phyloP scores from a whole-genome alignment of 2,888 invertebrate genomes.

The Tinea pellionella region DNA sequence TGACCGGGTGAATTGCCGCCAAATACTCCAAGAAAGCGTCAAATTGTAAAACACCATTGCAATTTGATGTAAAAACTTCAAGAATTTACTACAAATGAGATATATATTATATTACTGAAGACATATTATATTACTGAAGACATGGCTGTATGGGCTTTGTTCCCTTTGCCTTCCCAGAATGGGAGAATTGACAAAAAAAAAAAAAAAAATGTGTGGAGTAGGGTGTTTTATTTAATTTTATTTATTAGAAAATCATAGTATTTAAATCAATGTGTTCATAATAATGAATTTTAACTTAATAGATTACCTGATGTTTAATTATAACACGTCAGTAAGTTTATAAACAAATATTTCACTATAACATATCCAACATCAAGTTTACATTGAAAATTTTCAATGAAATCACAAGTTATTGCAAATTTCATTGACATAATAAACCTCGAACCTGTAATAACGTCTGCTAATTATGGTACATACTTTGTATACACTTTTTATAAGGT shows the following conservation, averaged over 20 bases:
- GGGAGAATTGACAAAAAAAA: too few species aligned
- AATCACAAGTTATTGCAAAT: not conserved
- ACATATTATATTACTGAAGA: too few species aligned
- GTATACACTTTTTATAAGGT: not conserved
- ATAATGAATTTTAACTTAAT: conserved; percentile 11
- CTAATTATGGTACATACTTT: not conserved
- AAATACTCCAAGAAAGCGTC: too few species aligned
- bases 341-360: not conserved
- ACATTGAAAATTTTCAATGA: not conserved
- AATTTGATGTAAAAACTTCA: too few species aligned
- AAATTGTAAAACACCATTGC: too few species aligned
- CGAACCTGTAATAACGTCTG: not conserved
- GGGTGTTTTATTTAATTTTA: not conserved
- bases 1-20: too few species aligned
- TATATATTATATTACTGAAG: too few species aligned
- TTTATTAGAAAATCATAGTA: not conserved
- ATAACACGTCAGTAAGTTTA: not conserved
- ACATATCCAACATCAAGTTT: not conserved
- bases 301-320: not conserved
- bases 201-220: too few species aligned
- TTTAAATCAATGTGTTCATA: conserved; percentile 10
- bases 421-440: not conserved
- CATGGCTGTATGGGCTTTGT: too few species aligned
- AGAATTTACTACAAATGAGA: too few species aligned
- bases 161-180: too few species aligned